Percentiles rank a stretch among this genome's conserved stretches.
phyloP scores from a whole-genome alignment of 2,113 vertebrate genomes.

The Oxygymnocypris stewartii region DNA sequence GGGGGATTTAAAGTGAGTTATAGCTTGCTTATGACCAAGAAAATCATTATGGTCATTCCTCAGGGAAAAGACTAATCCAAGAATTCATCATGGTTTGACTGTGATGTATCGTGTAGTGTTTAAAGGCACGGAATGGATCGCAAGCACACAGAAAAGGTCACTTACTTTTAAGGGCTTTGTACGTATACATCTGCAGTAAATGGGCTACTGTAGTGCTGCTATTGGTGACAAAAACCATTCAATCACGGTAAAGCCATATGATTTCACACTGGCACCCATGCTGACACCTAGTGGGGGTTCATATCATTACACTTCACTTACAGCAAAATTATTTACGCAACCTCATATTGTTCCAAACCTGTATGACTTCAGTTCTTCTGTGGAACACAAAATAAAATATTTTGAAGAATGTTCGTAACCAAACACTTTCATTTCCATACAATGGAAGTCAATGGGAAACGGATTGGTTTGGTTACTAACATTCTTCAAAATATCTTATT shows the following conservation, averaged over 20 bases:
- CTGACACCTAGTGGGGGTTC: slow-evolving; percentile 28
- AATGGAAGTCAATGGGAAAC: too few species aligned
- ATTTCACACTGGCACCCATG: not conserved
- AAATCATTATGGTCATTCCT: slow-evolving; percentile 59
- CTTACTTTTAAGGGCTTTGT: slow-evolving; percentile 13
- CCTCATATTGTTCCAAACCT: not conserved
- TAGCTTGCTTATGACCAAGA: slow-evolving; percentile 46
- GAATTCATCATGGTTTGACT: slow-evolving; percentile 46
- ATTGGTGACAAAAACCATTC: slow-evolving; percentile 14
- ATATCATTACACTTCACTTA: slow-evolving; percentile 6
- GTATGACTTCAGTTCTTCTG: too few species aligned
- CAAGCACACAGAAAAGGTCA: not conserved
- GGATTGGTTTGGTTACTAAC: too few species aligned
- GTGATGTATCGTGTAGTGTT: slow-evolving; percentile 4
- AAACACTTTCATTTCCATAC: too few species aligned
- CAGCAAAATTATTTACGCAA: not conserved
- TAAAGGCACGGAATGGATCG: slow-evolving; percentile 29
- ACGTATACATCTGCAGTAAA: slow-evolving; percentile 24
- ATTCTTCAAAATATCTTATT: too few species aligned
- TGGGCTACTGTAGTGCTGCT: slow-evolving; percentile 10
- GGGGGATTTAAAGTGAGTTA: slow-evolving; percentile 57
- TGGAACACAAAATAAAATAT: too few species aligned
- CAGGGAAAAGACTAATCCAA: slow-evolving; percentile 42
- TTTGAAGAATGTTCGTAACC: too few species aligned
- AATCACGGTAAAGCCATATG: slow-evolving; percentile 19